phyloP scores from a whole-genome alignment of 2,888 invertebrate species.

The Phasia obesa region DNA sequence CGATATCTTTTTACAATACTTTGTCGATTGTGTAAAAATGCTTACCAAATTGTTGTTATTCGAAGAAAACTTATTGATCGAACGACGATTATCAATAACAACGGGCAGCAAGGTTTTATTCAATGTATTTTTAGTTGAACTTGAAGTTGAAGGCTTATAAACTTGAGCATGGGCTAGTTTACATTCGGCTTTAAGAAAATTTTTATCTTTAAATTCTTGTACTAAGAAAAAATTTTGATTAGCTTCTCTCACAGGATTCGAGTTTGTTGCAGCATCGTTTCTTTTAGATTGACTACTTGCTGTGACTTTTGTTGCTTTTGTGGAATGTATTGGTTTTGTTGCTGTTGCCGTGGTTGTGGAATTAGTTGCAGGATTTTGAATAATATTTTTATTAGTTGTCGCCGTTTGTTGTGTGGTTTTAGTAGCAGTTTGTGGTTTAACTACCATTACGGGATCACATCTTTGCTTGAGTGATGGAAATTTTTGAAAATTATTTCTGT shows the following conservation, averaged over 20 bases:
- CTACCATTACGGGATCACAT: conserved; percentile 69
- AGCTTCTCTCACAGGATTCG: conserved; percentile 78
- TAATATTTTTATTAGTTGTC: conserved; percentile 54
- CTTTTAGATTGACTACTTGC: conserved; percentile 43
- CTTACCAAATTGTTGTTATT: conserved; percentile 71
- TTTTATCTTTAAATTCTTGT: conserved; percentile 79
- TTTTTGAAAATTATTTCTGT: conserved; percentile 78
- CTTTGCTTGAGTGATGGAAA: conserved; percentile 77
- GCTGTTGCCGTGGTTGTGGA: conserved; percentile 29
- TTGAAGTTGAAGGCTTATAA: conserved; percentile 28
- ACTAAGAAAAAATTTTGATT: conserved; percentile 79
- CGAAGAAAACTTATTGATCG: conserved; percentile 70
- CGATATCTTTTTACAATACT: conserved; percentile 7
- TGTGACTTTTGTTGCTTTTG: conserved; percentile 39
- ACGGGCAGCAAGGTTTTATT: conserved; percentile 50
- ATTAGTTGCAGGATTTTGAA: conserved; percentile 57
- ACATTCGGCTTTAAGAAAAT: conserved; percentile 81
- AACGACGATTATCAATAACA: conserved; percentile 53
- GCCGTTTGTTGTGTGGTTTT: conserved; percentile 59
- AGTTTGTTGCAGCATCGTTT: conserved; percentile 40
- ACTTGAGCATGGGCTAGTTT: conserved; percentile 82
- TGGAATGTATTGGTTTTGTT: conserved; percentile 56
- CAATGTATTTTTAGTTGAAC: conserved; percentile 27
- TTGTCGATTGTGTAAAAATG: conserved; percentile 37
- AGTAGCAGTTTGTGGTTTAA: conserved; percentile 54